Percentiles rank a stretch among this genome's conserved stretches.
Conservation (phyloP, 2,888 invertebrate species). For the Acanthosepion lycidas region DNA sequence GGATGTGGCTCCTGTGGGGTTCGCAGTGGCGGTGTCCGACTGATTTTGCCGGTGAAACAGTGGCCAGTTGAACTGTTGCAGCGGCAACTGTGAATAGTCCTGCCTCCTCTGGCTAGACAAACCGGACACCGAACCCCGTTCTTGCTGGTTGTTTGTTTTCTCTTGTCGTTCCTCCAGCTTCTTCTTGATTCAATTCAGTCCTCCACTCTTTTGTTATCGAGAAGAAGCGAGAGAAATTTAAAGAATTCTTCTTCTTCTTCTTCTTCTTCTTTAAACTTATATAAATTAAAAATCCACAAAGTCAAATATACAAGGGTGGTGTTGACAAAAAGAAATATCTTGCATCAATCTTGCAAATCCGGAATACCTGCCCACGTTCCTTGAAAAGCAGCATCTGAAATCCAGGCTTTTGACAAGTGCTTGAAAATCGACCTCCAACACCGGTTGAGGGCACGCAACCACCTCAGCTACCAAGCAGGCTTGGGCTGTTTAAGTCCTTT, state of each 20-base stretch:
- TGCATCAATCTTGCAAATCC: too few species aligned
- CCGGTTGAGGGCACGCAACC: neutral
- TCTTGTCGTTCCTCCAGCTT: constrained; percentile 33
- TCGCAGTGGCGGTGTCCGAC: neutral
- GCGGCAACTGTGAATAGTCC: neutral
- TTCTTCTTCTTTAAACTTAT: neutral
- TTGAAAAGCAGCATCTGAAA: neutral
- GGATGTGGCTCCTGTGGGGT: neutral
- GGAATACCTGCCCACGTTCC: neutral
- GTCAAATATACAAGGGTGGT: neutral
- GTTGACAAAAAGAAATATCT: too few species aligned
- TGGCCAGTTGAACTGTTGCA: neutral
- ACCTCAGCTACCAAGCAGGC: neutral
- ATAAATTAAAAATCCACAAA: neutral
- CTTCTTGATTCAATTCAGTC: neutral
- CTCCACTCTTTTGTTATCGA: neutral
- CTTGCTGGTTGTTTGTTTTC: neutral
- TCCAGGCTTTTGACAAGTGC: neutral
- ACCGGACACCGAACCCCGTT: neutral
- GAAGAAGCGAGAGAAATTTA: neutral
- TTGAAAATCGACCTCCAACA: neutral
- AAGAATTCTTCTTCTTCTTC: neutral
- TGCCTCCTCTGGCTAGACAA: neutral
- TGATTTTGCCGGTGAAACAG: neutral
- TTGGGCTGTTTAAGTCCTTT: neutral